Base-by-base conservation (phyloP, 1,140 invertebrate genomes). In the Anastrepha ludens region DNA sequence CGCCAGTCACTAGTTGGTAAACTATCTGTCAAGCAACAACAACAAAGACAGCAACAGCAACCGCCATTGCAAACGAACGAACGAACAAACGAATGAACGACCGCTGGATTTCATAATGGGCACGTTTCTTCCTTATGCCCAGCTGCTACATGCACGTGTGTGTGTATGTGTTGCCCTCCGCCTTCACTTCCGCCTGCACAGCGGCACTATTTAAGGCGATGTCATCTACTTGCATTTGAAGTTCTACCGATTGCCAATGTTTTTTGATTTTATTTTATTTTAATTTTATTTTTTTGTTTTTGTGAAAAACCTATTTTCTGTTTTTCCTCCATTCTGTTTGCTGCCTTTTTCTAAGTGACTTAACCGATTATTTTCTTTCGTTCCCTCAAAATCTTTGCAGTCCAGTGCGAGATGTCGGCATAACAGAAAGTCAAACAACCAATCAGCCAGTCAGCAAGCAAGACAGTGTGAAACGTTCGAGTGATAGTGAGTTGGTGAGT, bases 391-490 rank as follows among this genome's bases (percentile, higher is more conserved):
- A 55, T 81, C 74, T 17, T 81, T 81, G n/a, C 74, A 81, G 74
- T 55, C 20, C 74, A 81, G 47, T 81, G 74, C 74, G 74, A 81
- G 47, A 81, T 81, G 74, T 81, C 47, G 74, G 74, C 74, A 81
- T 81, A 81, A 81, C 74, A 81, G 74, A 81, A 55, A 41, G 74
- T 81, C 74, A 81, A 81, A 55, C n/a, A 58, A 81, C 20, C 74
- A 81, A 58, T 58, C 74, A 81, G 20, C 3, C 47, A 81, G 47
- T 47, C 17, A 44, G 74, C 47, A 50, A 81, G 74, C 47, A 81
- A 58, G 74, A 50, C 15, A 55, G 74, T 29, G 74, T 55, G 74
- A 29, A 58, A 55, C 44, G 74, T 55, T 0, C 50, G 74, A 3
- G 74, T 81, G 47, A 20, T 47, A 81, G 74, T 81, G 74, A 50